Evolutionary conservation across 1,140 invertebrate species (phyloP), one percentile per base, ranked within the genome.

Genomic region (Drosophila ironensis): DNA sequence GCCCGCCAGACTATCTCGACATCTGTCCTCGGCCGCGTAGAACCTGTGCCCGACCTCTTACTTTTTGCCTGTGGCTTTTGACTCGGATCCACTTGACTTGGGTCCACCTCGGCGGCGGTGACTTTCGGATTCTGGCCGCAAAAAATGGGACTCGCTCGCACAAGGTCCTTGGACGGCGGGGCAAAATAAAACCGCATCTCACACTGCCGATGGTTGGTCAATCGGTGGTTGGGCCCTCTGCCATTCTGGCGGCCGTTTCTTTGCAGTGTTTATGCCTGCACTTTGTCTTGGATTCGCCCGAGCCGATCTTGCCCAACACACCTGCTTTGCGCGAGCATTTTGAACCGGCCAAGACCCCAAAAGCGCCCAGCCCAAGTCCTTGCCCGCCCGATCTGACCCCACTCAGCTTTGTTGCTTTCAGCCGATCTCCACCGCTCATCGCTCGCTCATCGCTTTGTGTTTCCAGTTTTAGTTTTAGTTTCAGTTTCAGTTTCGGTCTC

Each of bases 301-400:
- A 54, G 17, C 12, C 48, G 56, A 41, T 54, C 17, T 56, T 0
- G 50, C n/a, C 33, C 12, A 51, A 54, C 56, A 59, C 54, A 40
- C 33, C 35, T 14, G 51, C 8, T n/a, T n/a, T n/a, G n/a, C n/a
- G n/a, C n/a, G n/a, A 11, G 14, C 44, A 35, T 57, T 51, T 60
- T 61, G 67, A 60, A 50, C 57, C 59, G 76, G 59, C 67, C 72
- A 67, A 76, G 76, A 82, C 76, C 76, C 72, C 76, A 54, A 54
- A 73, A 35, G 35, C 30, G 46, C 37, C 56, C n/a, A n/a, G n/a
- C n/a, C 30, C 60, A 64, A 64, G 63, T 64, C 57, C 60, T 63
- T 63, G 46, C 30, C 30, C 30, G 2, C 14, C 42, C 52, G 19
- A 35, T 22, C 52, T 33, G 52, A 54, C 52, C 59, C 24, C 33